Conservation (phyloP, 2,113 vertebrate species). For the Salvelinus fontinalis region DNA sequence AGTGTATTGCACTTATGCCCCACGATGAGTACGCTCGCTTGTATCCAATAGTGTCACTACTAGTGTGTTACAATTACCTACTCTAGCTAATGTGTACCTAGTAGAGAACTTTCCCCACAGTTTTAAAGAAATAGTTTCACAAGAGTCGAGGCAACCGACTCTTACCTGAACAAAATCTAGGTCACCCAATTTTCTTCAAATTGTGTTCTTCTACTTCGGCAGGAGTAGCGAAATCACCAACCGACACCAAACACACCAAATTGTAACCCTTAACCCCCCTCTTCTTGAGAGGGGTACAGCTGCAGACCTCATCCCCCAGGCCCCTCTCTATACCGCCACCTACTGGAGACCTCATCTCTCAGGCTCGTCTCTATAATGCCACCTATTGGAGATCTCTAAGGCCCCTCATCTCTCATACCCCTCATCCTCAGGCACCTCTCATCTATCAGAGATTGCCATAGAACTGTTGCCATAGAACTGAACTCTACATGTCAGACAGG, state of each 20-base stretch:
- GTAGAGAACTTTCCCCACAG: not conserved
- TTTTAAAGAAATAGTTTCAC: not conserved
- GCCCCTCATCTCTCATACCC: no score
- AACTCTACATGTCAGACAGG: no score
- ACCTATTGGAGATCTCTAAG: not conserved
- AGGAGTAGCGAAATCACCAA: constrained; percentile 12
- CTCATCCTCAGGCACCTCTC: no score
- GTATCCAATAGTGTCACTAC: not conserved
- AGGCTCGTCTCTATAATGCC: not conserved
- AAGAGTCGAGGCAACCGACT: not conserved
- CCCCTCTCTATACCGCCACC: not conserved
- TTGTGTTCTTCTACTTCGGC: constrained; percentile 20
- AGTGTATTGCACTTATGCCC: not conserved
- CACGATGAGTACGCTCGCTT: not conserved
- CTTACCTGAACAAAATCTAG: constrained; percentile 50
- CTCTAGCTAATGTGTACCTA: not conserved
- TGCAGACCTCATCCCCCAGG: no score
- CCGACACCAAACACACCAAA: not conserved
- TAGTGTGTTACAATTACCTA: no score
- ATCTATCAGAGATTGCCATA: no score
- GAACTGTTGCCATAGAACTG: no score
- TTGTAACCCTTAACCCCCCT: no score
- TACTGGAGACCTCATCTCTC: not conserved
- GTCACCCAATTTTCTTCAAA: constrained; percentile 2
- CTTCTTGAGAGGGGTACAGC: no score